Evolutionary conservation across 1,140 invertebrate genomes (phyloP).

Genomic region (Diabrotica virgifera): DNA sequence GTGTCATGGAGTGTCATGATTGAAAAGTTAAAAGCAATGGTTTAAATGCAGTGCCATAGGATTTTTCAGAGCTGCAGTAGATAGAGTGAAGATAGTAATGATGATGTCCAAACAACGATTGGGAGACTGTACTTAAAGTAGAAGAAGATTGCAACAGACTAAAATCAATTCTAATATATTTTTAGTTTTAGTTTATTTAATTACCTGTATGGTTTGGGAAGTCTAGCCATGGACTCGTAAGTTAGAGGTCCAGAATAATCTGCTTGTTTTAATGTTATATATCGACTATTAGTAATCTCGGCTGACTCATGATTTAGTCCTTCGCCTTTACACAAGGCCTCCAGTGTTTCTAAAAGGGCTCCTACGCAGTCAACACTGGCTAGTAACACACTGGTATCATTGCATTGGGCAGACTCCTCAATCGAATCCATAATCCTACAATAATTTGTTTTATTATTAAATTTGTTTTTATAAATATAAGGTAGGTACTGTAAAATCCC

Average conservation of each 20-base stretch:
- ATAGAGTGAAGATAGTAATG: too few species aligned
- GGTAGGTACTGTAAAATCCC: too few species aligned
- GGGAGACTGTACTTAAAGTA: too few species aligned
- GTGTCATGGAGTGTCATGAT: too few species aligned
- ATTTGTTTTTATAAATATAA: too few species aligned
- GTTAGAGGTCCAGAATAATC: slow-evolving; percentile 82
- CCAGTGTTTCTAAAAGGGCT: slow-evolving; percentile 76
- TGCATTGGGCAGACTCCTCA: slow-evolving; percentile 72
- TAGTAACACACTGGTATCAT: slow-evolving; percentile 68
- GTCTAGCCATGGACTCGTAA: slow-evolving; percentile 76
- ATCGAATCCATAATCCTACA: slow-evolving; percentile 86
- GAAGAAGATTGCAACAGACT: too few species aligned
- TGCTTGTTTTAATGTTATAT: slow-evolving; percentile 70
- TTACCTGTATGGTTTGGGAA: slow-evolving; percentile 74
- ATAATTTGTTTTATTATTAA: slow-evolving; percentile 19
- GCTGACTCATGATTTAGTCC: slow-evolving; percentile 58
- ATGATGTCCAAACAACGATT: too few species aligned
- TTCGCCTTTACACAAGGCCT: slow-evolving; percentile 73
- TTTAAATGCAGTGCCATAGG: too few species aligned
- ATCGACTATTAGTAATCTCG: slow-evolving; percentile 67
- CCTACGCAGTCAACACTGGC: slow-evolving; percentile 82
- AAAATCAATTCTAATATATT: too few species aligned
- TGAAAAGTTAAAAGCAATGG: too few species aligned
- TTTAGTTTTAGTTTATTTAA: neutral
- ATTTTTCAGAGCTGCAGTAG: too few species aligned